These are phyloP conservation scores for Poeciliopsis turrubarensis DNA, from an alignment of 2,113 vertebrate species.

Conservation along the genomic window DNA sequence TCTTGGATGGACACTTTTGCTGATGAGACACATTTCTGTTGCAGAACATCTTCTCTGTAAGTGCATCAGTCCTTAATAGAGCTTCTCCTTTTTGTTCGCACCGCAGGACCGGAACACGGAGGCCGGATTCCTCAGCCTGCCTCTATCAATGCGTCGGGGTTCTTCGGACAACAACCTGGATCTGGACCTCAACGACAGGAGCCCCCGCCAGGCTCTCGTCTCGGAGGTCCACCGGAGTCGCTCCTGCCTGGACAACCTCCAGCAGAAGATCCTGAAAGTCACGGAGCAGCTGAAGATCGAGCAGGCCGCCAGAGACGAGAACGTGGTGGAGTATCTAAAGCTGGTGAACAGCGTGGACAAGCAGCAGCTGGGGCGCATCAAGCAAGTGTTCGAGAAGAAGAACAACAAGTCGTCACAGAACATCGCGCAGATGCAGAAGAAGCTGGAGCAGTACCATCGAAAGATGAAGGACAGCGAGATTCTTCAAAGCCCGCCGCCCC, in stretches of 20 bases:
- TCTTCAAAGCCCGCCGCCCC: constrained; percentile 26
- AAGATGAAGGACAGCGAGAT: constrained; percentile 92
- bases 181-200: constrained; percentile 53
- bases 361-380: constrained; percentile 93
- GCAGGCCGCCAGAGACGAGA: constrained; percentile 91
- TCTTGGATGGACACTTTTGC: neutral
- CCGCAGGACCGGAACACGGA: constrained; percentile 86
- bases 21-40: neutral
- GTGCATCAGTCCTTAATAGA: neutral
- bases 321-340: constrained; percentile 95
- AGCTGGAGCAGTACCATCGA: constrained; percentile 92
- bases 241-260: constrained; percentile 89
- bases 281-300: constrained; percentile 97
- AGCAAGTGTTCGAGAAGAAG: constrained; percentile 98
- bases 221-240: constrained; percentile 88
- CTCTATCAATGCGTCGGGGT: constrained; percentile 78
- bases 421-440: constrained; percentile 95
- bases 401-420: constrained; percentile 95
- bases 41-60: neutral
- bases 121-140: constrained; percentile 72
- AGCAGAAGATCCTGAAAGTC: constrained; percentile 97
- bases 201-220: constrained; percentile 49
- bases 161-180: constrained; percentile 82
- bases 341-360: constrained; percentile 94
- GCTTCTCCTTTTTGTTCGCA: constrained; percentile 11